These are phyloP conservation scores for Drosophila anomelani DNA, from an alignment of 2,888 invertebrate species.

Conservation along the genomic window DNA sequence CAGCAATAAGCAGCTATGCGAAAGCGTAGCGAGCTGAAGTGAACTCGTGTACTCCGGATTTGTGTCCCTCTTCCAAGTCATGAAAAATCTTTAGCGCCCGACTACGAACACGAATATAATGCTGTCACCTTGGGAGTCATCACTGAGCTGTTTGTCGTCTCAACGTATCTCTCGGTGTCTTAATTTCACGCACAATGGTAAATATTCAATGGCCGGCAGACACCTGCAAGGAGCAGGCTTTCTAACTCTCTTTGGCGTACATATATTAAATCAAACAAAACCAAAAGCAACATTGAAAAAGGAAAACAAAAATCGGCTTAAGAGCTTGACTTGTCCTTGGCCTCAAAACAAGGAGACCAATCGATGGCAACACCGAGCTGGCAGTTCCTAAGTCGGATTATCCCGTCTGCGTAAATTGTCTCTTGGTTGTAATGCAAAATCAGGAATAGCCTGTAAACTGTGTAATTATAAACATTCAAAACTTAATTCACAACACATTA, in stretches of 20 bases:
- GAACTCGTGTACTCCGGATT: constrained; percentile 23
- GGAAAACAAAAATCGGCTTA: constrained; percentile 42
- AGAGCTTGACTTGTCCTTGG: constrained; percentile 32
- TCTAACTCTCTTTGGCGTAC: neutral
- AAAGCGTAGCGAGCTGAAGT: constrained; percentile 17
- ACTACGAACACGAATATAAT: constrained; percentile 28
- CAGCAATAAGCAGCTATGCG: constrained; percentile 72
- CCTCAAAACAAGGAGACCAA: constrained; percentile 13
- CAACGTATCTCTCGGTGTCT: constrained; percentile 12
- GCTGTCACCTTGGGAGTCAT: constrained; percentile 45
- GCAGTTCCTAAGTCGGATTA: constrained; percentile 47
- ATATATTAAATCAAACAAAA: constrained; percentile 9
- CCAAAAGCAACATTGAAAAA: neutral
- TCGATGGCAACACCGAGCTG: constrained; percentile 31
- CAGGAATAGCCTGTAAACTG: constrained; percentile 22
- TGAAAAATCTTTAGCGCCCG: constrained; percentile 32
- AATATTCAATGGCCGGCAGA: constrained; percentile 25
- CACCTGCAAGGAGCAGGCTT: neutral
- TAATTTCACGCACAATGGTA: constrained; percentile 39
- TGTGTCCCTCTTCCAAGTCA: constrained; percentile 4
- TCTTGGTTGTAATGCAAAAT: constrained; percentile 48
- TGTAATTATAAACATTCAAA: constrained; percentile 7
- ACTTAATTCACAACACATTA: neutral
- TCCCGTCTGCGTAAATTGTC: constrained; percentile 56
- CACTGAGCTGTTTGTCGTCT: constrained; percentile 44